These are phyloP conservation scores for Macrobrachium rosenbergii DNA, from an alignment of 1,140 invertebrate genomes.

Conservation along the genomic window DNA sequence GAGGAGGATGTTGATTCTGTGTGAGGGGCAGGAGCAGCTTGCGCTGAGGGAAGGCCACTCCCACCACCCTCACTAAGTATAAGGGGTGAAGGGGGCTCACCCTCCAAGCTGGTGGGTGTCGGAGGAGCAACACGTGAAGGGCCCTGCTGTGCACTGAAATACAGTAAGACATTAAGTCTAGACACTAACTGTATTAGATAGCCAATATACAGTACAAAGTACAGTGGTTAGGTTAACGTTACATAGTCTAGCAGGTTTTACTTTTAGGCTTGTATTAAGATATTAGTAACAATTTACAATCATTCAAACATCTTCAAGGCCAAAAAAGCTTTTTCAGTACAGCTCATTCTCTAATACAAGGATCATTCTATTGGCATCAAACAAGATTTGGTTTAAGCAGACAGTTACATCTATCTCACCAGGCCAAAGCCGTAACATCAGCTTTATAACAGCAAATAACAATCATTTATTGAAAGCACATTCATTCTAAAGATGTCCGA, in stretches of 20 bases:
- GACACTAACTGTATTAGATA: conserved; percentile 2
- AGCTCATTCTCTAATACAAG: too few species aligned
- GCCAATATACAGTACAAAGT: conserved; percentile 22
- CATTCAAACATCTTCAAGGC: too few species aligned
- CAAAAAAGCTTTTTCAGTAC: too few species aligned
- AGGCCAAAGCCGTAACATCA: too few species aligned
- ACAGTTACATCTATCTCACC: too few species aligned
- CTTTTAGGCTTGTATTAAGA: too few species aligned
- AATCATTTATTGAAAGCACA: too few species aligned
- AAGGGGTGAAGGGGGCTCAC: conserved; percentile 51
- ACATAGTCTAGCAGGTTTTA: not conserved
- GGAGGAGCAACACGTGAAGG: conserved; percentile 59
- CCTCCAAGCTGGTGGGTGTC: conserved; percentile 55
- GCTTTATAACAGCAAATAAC: too few species aligned
- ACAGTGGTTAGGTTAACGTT: not conserved
- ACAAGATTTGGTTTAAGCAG: too few species aligned
- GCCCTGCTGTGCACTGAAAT: conserved; percentile 57
- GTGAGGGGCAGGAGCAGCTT: conserved; percentile 28
- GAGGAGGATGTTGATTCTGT: conserved; percentile 43
- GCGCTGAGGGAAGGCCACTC: conserved; percentile 37
- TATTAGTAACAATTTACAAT: too few species aligned
- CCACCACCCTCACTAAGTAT: conserved; percentile 42
- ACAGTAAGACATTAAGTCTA: conserved; percentile 43
- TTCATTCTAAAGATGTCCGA: too few species aligned
- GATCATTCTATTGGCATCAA: too few species aligned